Conservation (phyloP, 2,888 invertebrate species). For the Leistus spinibarbis region DNA sequence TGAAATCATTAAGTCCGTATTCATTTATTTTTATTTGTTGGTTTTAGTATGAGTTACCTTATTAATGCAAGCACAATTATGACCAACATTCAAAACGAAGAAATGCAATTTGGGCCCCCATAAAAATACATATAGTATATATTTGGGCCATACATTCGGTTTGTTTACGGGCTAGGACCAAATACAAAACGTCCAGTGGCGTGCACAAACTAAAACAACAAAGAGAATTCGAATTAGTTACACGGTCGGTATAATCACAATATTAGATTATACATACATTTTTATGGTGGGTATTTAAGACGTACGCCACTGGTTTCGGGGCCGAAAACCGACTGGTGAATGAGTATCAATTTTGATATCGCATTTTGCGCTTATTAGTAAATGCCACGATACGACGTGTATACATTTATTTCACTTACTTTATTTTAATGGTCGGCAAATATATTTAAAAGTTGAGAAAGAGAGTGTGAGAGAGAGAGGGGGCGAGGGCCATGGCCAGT, state of each 20-base stretch:
- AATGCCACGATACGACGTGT: conserved; percentile 44
- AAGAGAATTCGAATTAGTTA: too few relatives aligned
- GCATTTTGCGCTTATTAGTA: conserved; percentile 47
- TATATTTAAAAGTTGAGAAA: conserved; percentile 44
- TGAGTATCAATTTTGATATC: conserved; percentile 49
- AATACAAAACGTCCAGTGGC: background rate
- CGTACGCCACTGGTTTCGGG: background rate
- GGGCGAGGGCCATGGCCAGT: conserved; percentile 9
- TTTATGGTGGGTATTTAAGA: too few relatives aligned
- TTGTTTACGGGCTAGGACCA: background rate
- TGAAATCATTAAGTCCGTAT: conserved; percentile 35
- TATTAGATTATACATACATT: too few relatives aligned
- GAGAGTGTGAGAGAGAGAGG: background rate
- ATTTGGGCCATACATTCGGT: background rate
- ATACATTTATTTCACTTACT: conserved; percentile 49
- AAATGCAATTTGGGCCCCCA: conserved; percentile 1
- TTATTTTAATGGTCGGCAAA: conserved; percentile 48
- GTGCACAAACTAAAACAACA: background rate
- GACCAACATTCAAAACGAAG: conserved; percentile 23
- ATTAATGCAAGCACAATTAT: conserved; percentile 30
- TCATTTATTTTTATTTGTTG: conserved; percentile 16
- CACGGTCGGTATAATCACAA: too few relatives aligned
- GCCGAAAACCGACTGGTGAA: conserved; percentile 3
- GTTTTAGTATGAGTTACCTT: conserved; percentile 5
- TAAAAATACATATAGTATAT: conserved; percentile 12